A percentile compares a stretch with the other conserved stretches of the same genome.
These are phyloP conservation scores for Megastigmus dorsalis DNA, from an alignment of 2,888 invertebrate genomes.

Conservation along the genomic window DNA sequence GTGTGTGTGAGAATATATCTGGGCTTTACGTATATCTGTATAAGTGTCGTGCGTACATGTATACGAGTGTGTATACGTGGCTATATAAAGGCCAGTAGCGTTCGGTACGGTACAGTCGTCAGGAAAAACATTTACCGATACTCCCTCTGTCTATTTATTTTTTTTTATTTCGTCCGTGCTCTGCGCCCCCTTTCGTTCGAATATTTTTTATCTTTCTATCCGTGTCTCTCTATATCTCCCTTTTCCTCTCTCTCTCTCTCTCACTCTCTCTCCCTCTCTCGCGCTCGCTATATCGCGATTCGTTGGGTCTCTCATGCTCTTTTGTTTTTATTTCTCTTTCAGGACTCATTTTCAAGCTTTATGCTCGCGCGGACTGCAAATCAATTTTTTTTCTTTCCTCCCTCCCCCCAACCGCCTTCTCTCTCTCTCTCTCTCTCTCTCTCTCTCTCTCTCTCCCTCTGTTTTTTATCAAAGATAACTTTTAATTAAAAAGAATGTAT, in stretches of 20 bases:
- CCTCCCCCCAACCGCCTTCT: too few species aligned
- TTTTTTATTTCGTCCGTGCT: background rate
- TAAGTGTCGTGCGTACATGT: too few species aligned
- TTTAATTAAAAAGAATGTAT: slow-evolving; percentile 38
- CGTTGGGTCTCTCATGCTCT: background rate
- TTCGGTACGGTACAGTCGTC: slow-evolving; percentile 26
- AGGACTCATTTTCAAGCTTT: slow-evolving; percentile 24
- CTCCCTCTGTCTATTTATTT: background rate
- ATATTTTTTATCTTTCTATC: slow-evolving; percentile 1
- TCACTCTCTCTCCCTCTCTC: background rate
- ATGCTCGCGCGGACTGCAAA: slow-evolving; percentile 2
- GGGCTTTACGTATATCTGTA: too few species aligned
- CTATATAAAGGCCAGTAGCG: slow-evolving; percentile 18
- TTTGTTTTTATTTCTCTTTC: slow-evolving; percentile 9
- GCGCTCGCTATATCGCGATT: background rate
- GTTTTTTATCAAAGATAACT: slow-evolving; percentile 32
- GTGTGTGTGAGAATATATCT: slow-evolving; percentile 53
- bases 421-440: too few species aligned
- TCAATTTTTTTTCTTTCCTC: slow-evolving; percentile 45
- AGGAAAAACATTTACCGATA: slow-evolving; percentile 48
- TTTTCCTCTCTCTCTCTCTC: background rate
- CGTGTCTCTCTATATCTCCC: background rate
- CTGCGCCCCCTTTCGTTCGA: background rate
- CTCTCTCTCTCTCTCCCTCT: too few species aligned
- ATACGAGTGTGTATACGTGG: background rate